Evolutionary conservation across 2,888 invertebrate species (phyloP), one percentile per base, ranked within the genome.

Genomic region (Eupithecia insigniata): DNA sequence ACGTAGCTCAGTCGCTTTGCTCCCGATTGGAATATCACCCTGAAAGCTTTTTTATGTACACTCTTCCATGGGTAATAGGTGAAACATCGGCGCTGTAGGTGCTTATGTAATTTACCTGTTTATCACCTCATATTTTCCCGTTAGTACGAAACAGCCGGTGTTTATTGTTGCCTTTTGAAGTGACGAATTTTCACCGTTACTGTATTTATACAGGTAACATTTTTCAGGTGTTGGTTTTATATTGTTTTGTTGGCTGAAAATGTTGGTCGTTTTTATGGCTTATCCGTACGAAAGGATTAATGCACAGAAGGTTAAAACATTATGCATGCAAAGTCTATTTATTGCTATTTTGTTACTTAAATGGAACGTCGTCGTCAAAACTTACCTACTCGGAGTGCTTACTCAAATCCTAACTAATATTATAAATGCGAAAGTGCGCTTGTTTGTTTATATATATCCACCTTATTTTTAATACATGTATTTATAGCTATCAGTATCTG

Each of bases 11-110:
- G 84, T 85, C 84, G 84, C 83, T 82, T 64, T 82, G 80, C 80
- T 82, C 76, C 82, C 88, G 87, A 88, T 89, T 88, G 87, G 87
- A 86, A 87, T 89, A 87, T 88, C 79, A 85, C 82, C 81, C 83
- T 89, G 82, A 89, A 89, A 89, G 89, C 88, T 85, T 89, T 89
- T 89, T 88, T 88, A 87, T 89, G 87, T 89, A 86, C 82, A 82
- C 85, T 85, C 84, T 86, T 86, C 84, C 83, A 84, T 78, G 80
- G 82, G 77, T 82, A 85, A 86, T 87, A 83, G 81, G 79, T 82
- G 81, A 82, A 82, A 84, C 83, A 85, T 86, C 82, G 82, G 82
- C 78, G 79, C 74, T 79, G 69, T 74, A 78, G 83, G 82, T 83
- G 82, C 81, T 83, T 82, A 81, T 80, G 80, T 80, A 79, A 78